Evolutionary conservation across 2,888 invertebrate species (phyloP).

Genomic region (Nomada fucata): DNA sequence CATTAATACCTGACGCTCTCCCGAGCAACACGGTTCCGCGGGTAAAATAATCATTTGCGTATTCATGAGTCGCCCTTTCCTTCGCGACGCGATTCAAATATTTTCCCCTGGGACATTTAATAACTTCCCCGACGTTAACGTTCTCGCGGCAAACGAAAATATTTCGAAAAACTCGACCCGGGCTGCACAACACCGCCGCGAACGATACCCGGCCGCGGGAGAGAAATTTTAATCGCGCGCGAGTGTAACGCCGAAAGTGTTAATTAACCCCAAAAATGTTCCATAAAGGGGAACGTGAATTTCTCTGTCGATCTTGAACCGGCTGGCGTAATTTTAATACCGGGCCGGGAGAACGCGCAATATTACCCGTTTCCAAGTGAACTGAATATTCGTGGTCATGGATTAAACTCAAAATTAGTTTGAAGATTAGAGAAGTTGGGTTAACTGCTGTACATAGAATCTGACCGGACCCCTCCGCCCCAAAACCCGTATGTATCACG

Average conservation of each 20-base stretch:
- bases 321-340: constrained; percentile 49
- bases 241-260: too few species aligned
- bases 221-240: too few species aligned
- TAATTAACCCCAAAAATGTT: not conserved
- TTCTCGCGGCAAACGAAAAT: not conserved
- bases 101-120: not conserved
- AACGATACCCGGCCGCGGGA: too few species aligned
- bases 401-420: constrained; percentile 79
- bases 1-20: not conserved
- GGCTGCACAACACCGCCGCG: too few species aligned
- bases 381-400: constrained; percentile 64
- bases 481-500: constrained; percentile 51
- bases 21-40: not conserved
- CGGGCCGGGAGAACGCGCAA: constrained; percentile 27
- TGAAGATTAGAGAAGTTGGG: constrained; percentile 77
- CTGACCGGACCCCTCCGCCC: constrained; percentile 18
- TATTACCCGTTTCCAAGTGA: constrained; percentile 44
- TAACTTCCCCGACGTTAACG: not conserved
- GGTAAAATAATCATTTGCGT: not conserved
- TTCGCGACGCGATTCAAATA: not conserved
- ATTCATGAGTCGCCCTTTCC: not conserved
- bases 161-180: too few species aligned
- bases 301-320: not conserved
- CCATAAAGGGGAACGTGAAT: not conserved
- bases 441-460: constrained; percentile 68